Evolutionary conservation across 2,113 vertebrate genomes (phyloP).

Genomic region (Stercorarius parasiticus): DNA sequence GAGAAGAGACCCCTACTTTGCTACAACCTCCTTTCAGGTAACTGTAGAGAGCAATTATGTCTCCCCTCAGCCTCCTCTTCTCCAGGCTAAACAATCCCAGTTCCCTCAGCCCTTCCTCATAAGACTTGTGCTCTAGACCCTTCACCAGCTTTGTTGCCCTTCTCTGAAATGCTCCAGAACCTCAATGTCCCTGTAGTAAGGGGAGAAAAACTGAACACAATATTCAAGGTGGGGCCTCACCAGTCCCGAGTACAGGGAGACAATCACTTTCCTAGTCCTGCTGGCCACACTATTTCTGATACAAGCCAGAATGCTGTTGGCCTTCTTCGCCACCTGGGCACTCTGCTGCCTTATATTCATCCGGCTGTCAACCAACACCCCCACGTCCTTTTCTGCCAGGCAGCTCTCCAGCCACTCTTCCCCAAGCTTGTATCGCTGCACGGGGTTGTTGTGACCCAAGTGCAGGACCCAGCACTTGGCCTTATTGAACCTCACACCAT

Average conservation of each 20-base stretch:
- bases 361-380: not conserved
- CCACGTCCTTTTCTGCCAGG: not conserved
- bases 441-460: not conserved
- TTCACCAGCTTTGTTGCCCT: not conserved
- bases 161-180: not conserved
- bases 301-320: not conserved
- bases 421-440: not conserved
- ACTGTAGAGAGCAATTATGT: not conserved
- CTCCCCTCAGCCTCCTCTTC: not conserved
- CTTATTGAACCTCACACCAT: not conserved
- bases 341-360: not conserved
- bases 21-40: not conserved
- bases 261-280: not conserved
- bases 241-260: accelerated
- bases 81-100: not conserved
- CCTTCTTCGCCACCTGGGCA: not conserved
- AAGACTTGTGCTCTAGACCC: not conserved
- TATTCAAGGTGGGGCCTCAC: not conserved
- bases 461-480: not conserved
- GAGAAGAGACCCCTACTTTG: not conserved
- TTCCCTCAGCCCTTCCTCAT: not conserved
- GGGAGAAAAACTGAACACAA: not conserved
- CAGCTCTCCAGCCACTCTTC: not conserved
- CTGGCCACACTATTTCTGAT: not conserved
- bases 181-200: not conserved